These are phyloP conservation scores for Tipula vernalis DNA, from an alignment of 2,888 invertebrate genomes.

Conservation along the genomic window DNA sequence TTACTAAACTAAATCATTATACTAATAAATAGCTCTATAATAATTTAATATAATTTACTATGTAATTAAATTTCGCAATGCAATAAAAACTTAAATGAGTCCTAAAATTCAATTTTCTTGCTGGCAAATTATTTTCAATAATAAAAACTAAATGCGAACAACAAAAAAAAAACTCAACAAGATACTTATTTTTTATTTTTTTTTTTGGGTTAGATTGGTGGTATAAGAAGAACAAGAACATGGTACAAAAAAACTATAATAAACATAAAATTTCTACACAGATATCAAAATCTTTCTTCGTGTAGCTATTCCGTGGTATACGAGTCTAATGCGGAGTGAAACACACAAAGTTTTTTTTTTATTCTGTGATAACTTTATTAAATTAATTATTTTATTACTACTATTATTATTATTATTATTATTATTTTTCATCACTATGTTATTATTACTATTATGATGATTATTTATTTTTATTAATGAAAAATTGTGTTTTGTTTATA, in stretches of 20 bases:
- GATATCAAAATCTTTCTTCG: not conserved
- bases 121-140: not conserved
- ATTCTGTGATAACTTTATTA: not conserved
- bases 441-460: not conserved
- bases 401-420: not conserved
- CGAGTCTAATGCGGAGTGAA: not conserved
- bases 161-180: not conserved
- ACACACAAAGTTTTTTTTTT: not conserved
- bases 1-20: not conserved
- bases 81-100: not conserved
- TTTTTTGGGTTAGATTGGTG: not conserved
- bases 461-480: not conserved
- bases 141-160: not conserved
- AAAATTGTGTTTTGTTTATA: not conserved
- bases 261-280: not conserved
- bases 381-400: constrained; percentile 4
- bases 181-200: not conserved
- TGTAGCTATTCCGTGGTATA: not conserved
- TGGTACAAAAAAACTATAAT: not conserved
- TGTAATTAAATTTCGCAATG: not conserved
- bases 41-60: not conserved
- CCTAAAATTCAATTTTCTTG: not conserved
- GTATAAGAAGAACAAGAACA: not conserved
- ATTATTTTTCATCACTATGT: not conserved
- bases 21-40: not conserved